phyloP scores from a whole-genome alignment of 2,113 vertebrate species.

The Eclectus roratus region DNA sequence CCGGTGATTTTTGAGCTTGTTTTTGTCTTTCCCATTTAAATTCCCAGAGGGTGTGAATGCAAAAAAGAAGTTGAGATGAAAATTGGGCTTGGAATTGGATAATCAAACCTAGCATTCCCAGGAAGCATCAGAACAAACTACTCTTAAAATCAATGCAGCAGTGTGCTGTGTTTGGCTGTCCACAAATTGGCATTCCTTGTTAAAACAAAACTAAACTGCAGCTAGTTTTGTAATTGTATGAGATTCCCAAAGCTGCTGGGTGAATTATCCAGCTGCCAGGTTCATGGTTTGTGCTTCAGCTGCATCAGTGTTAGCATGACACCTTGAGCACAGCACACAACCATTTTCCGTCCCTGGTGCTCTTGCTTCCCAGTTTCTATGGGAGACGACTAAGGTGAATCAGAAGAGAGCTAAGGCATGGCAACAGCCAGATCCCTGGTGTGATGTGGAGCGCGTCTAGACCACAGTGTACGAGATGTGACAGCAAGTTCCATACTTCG shows the following conservation, averaged over 20 bases:
- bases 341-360: not conserved
- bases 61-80: not conserved
- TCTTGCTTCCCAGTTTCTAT: not conserved
- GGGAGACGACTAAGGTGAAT: not conserved
- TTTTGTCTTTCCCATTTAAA: not conserved
- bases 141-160: not conserved
- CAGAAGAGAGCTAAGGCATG: not conserved
- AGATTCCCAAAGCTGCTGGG: not conserved
- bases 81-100: not conserved
- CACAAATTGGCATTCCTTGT: not conserved
- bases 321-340: not conserved
- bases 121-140: not conserved
- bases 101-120: not conserved
- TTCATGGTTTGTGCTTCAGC: not conserved
- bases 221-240: not conserved
- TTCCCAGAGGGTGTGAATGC: not conserved
- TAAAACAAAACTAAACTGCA: not conserved
- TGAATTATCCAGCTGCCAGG: slow-evolving; percentile 12
- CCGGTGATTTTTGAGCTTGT: not conserved
- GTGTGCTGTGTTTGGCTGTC: not conserved
- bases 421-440: not conserved
- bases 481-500: not conserved
- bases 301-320: not conserved
- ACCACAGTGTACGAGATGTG: not conserved
- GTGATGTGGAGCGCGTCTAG: not conserved